Evolutionary conservation across 2,113 vertebrate genomes (phyloP), one percentile per base, ranked within the genome.

Genomic region (Varanus komodoensis): DNA sequence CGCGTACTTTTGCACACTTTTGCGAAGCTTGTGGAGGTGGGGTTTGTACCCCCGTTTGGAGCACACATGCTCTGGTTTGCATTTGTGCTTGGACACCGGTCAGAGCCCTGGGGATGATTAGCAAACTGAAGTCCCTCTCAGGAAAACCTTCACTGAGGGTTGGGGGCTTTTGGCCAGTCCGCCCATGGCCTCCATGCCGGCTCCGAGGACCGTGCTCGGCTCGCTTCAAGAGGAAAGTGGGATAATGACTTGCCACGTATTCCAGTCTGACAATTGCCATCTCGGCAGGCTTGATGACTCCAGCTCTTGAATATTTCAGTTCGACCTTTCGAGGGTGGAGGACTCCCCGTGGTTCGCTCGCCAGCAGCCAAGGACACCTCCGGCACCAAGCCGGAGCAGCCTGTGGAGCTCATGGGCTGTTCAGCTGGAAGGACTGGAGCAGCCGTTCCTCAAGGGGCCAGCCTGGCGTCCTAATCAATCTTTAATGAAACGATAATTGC

Each of bases 401-500:
- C 12, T 50, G 92, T 89, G 50, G 57, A 88, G 4, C 91, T 93
- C 94, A 11, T 97, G 94, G 90, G 89, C 97, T 96, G 96, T 96
- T 91, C 96, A 84, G 93, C 96, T 97, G 91, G 32, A 34, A 75
- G 8, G 90, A 94, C 89, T 95, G 90, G 96, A 93, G 73, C 87
- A 87, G 93, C 82, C 92, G n/a, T 93, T 94, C 93, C 94, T 93
- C 93, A 95, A 95, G 96, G 85, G 92, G 6, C 92, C 85, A 82
- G 90, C 92, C 94, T 6, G 90, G 82, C 23, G 89, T 1, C 80
- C 15, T 54, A 64, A 95, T 96, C 95, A 93, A 96, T 97, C 95
- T 97, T 96, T 97, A 96, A 97, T 94, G 96, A 95, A 95, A 96
- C 94, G 92, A 92, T 96, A 94, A 96, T 95, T 94, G 95, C 54